A percentile compares a stretch with the other conserved stretches of the same genome.
Evolutionary conservation across 2,113 vertebrate genomes (phyloP).

Genomic region (Microcebus ravelobensis): DNA sequence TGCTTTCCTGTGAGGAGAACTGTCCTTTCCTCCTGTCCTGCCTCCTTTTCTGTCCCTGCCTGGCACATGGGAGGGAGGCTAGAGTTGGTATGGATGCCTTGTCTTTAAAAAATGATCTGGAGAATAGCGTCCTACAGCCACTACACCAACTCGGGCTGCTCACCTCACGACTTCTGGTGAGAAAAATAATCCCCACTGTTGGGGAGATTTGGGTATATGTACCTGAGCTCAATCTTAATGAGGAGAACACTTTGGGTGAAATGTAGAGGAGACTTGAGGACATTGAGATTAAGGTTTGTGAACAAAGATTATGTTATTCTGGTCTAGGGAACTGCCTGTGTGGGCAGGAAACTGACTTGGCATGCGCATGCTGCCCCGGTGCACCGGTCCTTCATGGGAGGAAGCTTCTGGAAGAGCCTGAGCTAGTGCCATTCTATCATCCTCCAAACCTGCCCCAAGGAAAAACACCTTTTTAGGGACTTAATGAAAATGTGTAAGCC

Average conservation of each 20-base stretch:
- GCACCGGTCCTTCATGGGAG: not conserved
- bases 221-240: not conserved
- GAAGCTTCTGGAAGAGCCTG: not conserved
- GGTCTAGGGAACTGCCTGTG: not conserved
- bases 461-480: not conserved
- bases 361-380: not conserved
- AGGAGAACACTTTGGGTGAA: not conserved
- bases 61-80: not conserved
- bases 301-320: not conserved
- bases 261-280: not conserved
- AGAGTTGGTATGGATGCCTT: not conserved
- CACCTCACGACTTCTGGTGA: not conserved
- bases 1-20: not conserved
- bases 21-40: not conserved
- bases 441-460: not conserved
- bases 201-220: not conserved
- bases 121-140: not conserved
- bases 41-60: not conserved
- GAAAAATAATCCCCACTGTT: not conserved
- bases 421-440: not conserved
- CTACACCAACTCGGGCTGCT: not conserved
- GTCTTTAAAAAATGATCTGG: not conserved
- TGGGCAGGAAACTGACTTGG: not conserved
- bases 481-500: not conserved
- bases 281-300: not conserved